Percentiles rank a stretch among this genome's conserved stretches.
Evolutionary conservation across 2,797 vertebrate species (phyloP).

Genomic region (Squalus acanthias): DNA sequence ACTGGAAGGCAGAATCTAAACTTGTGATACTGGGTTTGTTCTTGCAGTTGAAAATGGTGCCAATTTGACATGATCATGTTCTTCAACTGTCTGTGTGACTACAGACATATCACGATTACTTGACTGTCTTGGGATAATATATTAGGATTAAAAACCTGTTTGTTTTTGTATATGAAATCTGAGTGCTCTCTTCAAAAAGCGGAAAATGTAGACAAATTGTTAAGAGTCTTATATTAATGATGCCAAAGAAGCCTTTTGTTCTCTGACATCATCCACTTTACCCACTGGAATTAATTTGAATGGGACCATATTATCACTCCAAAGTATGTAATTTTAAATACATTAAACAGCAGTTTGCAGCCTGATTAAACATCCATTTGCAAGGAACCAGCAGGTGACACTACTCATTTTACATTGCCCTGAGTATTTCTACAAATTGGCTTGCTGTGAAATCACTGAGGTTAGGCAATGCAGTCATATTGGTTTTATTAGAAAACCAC

Average conservation of each 20-base stretch:
- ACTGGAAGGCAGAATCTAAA: background rate
- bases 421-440: slow-evolving; percentile 13
- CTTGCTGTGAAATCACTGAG: slow-evolving; percentile 6
- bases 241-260: background rate
- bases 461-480: background rate
- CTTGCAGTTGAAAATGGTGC: background rate
- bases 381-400: background rate
- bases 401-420: background rate
- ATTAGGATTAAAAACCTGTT: background rate
- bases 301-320: background rate
- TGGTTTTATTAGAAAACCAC: background rate
- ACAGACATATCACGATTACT: background rate
- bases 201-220: background rate
- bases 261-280: background rate
- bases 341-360: background rate
- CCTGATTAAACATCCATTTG: background rate
- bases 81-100: background rate
- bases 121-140: background rate
- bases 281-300: background rate
- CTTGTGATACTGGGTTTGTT: background rate
- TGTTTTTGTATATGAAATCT: background rate
- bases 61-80: background rate
- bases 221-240: background rate
- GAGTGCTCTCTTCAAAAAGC: background rate
- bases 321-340: background rate